Evolutionary conservation across 2,113 vertebrate genomes (phyloP), one percentile per base, ranked within the genome.

Genomic region (Casuarius casuarius): DNA sequence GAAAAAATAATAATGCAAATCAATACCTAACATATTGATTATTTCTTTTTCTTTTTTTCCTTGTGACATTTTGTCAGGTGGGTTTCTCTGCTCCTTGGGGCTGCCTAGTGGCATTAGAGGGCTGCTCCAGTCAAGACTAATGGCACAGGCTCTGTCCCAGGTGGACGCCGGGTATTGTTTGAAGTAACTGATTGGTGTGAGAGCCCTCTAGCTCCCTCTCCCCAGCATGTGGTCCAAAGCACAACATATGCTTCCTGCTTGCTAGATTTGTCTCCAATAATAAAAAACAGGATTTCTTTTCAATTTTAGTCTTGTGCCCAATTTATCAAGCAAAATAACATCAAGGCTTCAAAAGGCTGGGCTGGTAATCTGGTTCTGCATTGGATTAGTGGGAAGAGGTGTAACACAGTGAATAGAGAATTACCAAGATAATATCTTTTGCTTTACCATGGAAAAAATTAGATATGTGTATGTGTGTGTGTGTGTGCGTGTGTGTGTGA

Each of bases 241-340:
- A 66, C 76, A 92, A 94, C 98, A 97, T 96, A 95, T 92, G 96
- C 97, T 94, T 95, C 96, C 95, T 90, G 84, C 96, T 97, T 95
- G 89, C 96, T 95, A 95, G 97, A 97, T 98, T 97, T 98, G 98
- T 98, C 95, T 97, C 92, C 95, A 81, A 93, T 97, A 97, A 97
- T 97, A 97, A 98, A 97, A 97, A 97, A 95, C 97, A 97, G 94
- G 97, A 94, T 97, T 97, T 97, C 95, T 97, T 97, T 97, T 97
- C 97, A 98, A 97, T 97, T 96, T 93, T 97, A 90, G 96, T 71
- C 93, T 83, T 44, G 66, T 67, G 95, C 90, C 96, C 93, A 87
- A 94, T 97, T 96, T 86, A 95, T 98, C 97, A 97, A 94, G 96
- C 76, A 95, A 96, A 96, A 95, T 82, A 92, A 96, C 40, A 87